Evolutionary conservation across 2,113 vertebrate genomes (phyloP).

Genomic region (Hippocampus mohnikei): DNA sequence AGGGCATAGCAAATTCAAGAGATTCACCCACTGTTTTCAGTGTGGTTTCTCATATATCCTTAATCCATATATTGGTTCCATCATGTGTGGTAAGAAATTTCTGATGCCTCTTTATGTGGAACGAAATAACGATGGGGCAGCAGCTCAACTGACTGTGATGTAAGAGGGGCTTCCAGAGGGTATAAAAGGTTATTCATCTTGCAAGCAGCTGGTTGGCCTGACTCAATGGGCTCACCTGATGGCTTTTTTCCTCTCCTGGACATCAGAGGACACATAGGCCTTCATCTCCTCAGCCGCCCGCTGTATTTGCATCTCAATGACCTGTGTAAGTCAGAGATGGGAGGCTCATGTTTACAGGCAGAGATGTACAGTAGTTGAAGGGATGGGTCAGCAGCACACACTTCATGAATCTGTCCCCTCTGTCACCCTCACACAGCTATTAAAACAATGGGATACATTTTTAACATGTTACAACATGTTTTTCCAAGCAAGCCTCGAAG

Average conservation of each 20-base stretch:
- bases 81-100: slow-evolving; percentile 4
- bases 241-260: slow-evolving; percentile 83
- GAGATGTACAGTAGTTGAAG: not conserved
- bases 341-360: not conserved
- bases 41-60: not conserved
- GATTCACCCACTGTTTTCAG: not conserved
- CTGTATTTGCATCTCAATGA: slow-evolving; percentile 79
- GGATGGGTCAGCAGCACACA: no score
- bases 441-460: not conserved
- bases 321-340: slow-evolving; percentile 65
- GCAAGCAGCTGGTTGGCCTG: slow-evolving; percentile 31
- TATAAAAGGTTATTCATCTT: slow-evolving; percentile 13
- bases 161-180: slow-evolving; percentile 21
- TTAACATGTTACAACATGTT: not conserved
- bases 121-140: slow-evolving; percentile 8
- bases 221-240: slow-evolving; percentile 75
- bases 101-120: not conserved
- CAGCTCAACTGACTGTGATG: slow-evolving; percentile 8
- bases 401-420: not conserved
- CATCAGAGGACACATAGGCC: slow-evolving; percentile 83
- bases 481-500: not conserved
- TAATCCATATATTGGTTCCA: not conserved
- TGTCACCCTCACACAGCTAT: not conserved
- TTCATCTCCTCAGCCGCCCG: slow-evolving; percentile 87
- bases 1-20: not conserved